Evolutionary conservation across 2,113 vertebrate species (phyloP).

Genomic region (Elaphurus davidianus): DNA sequence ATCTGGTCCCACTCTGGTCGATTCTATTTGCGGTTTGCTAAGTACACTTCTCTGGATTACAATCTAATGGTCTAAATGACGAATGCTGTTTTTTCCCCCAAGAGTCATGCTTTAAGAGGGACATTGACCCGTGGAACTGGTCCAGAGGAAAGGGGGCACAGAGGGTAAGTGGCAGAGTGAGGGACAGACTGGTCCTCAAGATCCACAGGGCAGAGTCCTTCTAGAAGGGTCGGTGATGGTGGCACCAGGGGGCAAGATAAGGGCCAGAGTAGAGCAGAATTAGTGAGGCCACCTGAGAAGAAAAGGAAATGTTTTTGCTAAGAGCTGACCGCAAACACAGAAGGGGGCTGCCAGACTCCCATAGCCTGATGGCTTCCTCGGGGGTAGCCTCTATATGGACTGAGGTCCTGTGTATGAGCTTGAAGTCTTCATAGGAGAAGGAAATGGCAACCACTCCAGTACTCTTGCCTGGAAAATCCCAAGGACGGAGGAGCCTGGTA

Average conservation of each 20-base stretch:
- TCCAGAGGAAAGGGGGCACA: conserved; percentile 22
- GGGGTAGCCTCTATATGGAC: rapidly evolving
- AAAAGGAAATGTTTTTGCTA: not conserved
- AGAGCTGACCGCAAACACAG: not conserved
- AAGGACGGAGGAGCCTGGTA: not conserved
- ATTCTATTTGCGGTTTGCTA: conserved; percentile 55
- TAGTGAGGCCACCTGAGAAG: not conserved
- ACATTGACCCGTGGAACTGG: conserved; percentile 28
- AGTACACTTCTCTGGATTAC: conserved; percentile 29
- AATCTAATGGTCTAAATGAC: conserved; percentile 45
- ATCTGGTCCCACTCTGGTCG: not conserved
- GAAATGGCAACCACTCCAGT: not conserved
- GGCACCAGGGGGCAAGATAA: not conserved
- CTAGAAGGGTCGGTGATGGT: rapidly evolving
- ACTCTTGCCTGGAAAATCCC: not conserved
- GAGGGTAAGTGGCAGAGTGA: not conserved
- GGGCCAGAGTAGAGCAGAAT: not conserved
- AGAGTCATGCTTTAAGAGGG: conserved; percentile 38
- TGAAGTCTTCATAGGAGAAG: not conserved
- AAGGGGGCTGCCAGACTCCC: not conserved
- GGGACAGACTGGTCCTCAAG: not conserved
- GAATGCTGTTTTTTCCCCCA: not conserved
- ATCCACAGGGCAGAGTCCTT: not conserved
- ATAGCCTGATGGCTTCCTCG: not conserved
- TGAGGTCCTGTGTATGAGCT: not conserved